Percentiles rank a stretch among this genome's conserved stretches.
Evolutionary conservation across 2,888 invertebrate genomes (phyloP).

Genomic region (Euzetes globulus): DNA sequence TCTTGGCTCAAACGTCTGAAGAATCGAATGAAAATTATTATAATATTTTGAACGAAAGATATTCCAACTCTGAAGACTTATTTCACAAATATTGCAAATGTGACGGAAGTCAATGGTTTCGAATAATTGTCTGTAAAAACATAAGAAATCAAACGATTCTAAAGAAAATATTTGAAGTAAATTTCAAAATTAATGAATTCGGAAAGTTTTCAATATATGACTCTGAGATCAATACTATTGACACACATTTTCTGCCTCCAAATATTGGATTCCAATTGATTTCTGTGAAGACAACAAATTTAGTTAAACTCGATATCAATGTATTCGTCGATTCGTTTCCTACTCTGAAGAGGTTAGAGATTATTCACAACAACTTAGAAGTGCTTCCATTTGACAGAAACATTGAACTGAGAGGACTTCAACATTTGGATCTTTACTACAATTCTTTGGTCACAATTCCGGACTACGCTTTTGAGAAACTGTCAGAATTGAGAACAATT

Average conservation of each 20-base stretch:
- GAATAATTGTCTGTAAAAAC: neutral
- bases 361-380: conserved; percentile 39
- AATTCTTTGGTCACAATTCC: conserved; percentile 38
- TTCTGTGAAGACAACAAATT: conserved; percentile 36
- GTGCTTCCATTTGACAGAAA: conserved; percentile 39
- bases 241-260: conserved; percentile 28
- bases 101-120: neutral
- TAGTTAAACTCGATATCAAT: conserved; percentile 33
- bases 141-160: neutral
- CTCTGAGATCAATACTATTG: conserved; percentile 35
- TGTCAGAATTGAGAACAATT: conserved; percentile 35
- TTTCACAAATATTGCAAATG: neutral
- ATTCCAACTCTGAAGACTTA: neutral
- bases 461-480: conserved; percentile 38
- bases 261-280: conserved; percentile 37
- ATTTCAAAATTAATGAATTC: neutral
- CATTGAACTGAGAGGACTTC: conserved; percentile 35
- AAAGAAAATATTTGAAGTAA: neutral
- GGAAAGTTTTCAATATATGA: conserved; percentile 39
- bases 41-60: too few relatives aligned
- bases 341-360: conserved; percentile 37
- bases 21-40: too few relatives aligned
- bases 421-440: conserved; percentile 37
- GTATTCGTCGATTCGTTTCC: conserved; percentile 36
- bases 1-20: too few relatives aligned